Base-by-base conservation (phyloP, 64 coral and sea anemone species). In the Montipora efflorescens region DNA sequence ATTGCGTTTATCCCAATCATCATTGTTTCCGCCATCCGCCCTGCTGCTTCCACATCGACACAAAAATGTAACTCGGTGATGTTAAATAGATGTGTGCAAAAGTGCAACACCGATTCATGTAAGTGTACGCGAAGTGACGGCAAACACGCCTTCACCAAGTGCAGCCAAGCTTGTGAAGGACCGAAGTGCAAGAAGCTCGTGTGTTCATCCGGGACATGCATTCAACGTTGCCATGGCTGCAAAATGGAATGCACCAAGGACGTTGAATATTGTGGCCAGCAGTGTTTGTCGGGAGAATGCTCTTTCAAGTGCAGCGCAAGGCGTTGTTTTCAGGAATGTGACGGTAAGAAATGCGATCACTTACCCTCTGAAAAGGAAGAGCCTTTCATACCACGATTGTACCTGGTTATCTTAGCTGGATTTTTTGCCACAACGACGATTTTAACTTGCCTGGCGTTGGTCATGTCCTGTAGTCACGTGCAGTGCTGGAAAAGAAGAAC, bases 141-240 rank as follows among this genome's bases (percentile, higher is more conserved):
- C 15, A 75, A 76, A 15, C 12, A 77, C 64, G 82, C 61, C 18
- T 70, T 68, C 62, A 69, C 61, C 16, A 59, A 86, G 22, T 86
- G 82, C 47, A 23, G 21, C 82, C 96, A 98, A 81, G 55, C 79
- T 70, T 98, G 96, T 74, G 93, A 76, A 11, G 25, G 79, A 51
- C 14, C 11, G 69, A 19, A 78, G 11, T 98, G 96, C 59, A 77
- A 79, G 36, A 91, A 59, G 75, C 80, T 98, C 1, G 62, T 80
- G 15, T 98, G 96, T 67, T 79, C 89, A 74, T 89, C 89, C 18
- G 96, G 90, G 80, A 92, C 76, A 48, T 98, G 96, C 62, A 21
- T 89, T 89, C 96, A 98, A 51, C 78, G 79, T 82, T 98, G 96
- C 18, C 89, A 89, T 83, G 84, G 79, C 75, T 98, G 96, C 78